Evolutionary conservation across 2,888 invertebrate genomes (phyloP), one percentile per base, ranked within the genome.

Genomic region (Melitaea athalia): DNA sequence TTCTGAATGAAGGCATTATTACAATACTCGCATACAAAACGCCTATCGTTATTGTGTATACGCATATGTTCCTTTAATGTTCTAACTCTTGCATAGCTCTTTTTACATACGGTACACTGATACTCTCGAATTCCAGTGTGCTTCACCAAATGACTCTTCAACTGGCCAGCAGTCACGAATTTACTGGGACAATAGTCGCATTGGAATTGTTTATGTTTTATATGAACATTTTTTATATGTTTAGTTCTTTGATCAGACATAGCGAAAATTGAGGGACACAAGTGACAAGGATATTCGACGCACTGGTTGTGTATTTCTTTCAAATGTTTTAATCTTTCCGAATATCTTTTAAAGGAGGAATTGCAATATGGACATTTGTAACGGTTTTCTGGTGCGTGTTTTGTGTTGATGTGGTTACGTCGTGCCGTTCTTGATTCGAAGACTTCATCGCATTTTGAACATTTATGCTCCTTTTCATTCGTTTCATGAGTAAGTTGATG

Each of bases 81-180:
- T 68, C 86, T 85, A 1, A 77, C 73, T 24, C 91, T 79, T 0
- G 86, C 83, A 62, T 88, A 92, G 2, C 84, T 80, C 67, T 93
- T 93, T 55, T 87, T 84, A 74, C 94, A 94, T 0, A 92, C 81
- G 49, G 87, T 81, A 71, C 94, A 94, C 68, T 87, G 83, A 64
- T 78, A 89, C 47, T 83, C 87, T 14, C 84, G 81, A 14, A 85
- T 83, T 0, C 84, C 86, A 0, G 72, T 76, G 69, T 91, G 91
- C 66, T 84, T 87, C 0, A 89, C 79, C 82, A 86, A 84, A 68
- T 92, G 92, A 63, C 79, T 85, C 53, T 80, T 81, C 31, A 92
- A 75, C 50, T 85, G 84, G 0, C 81, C 79, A 0, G 81, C 79
- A 0, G 88, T 88, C 0, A 88, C 85, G 17, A 87, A 89, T 63